Evolutionary conservation across 2,797 vertebrate genomes (phyloP), one percentile per base, ranked within the genome.

Genomic region (Carduelis carduelis): DNA sequence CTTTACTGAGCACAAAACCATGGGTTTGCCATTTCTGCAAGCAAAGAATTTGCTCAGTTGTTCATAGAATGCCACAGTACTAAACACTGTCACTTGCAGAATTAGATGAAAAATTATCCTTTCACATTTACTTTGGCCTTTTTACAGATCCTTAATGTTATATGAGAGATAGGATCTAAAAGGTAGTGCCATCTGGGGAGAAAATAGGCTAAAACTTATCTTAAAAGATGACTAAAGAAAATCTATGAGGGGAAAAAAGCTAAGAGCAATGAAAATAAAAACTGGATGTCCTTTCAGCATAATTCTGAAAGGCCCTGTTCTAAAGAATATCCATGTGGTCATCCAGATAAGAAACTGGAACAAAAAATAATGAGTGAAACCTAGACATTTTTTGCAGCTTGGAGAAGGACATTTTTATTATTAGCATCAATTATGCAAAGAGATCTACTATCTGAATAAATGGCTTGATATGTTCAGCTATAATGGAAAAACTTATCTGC

Each of bases 241-340:
- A 86, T 16, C 10, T 47, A 63, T 7, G 15, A 43, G 12, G 3
- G 24, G 2, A 24, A 59, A 37, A 69, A 22, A 1, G 0, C 3
- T 23, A 63, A 65, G 37, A 72, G 9, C 37, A 52, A 65, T 59
- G 43, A 39, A 78, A 91, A 65, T 5, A 52, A 80, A 76, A 80
- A 8, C 14, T 63, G 53, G 18, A 78, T 44, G 11, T 47, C 22
- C 17, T 69, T 84, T 55, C 37, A 71, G 50, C 20, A 24, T 12
- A 5, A 72, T 52, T 90, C 28, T 44, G 59, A 82, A 84, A 83
- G 14, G 17, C 12, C 16, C 8, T 16, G 13, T 71, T 71, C 49
- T 78, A 52, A 90, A 85, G 18, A 89, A 70, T 52, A 41, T 79
- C 16, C 16, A 49, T 13, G 2, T 59, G 49, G 4, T 57, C 65